A percentile compares a stretch with the other conserved stretches of the same genome.
Conservation (phyloP, 2,888 invertebrate species). For the Drosophila siamana region DNA sequence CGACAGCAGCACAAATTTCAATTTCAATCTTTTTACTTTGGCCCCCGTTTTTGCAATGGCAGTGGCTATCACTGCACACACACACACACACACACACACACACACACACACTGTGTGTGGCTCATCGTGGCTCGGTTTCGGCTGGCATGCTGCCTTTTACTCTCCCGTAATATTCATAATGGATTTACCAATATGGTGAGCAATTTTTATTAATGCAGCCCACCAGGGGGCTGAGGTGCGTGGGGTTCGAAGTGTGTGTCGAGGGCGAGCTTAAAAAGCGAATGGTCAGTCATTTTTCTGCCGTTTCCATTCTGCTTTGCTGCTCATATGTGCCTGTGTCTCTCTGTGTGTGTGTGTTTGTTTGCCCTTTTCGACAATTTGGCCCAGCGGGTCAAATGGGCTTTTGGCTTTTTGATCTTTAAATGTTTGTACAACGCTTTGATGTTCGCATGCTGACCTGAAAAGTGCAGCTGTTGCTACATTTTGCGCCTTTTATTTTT, state of each 20-base stretch:
- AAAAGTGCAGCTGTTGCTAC: slow-evolving; percentile 44
- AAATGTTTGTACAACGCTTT: slow-evolving; percentile 78
- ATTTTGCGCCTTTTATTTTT: slow-evolving; percentile 13
- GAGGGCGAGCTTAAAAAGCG: slow-evolving; percentile 44
- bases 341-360: slow-evolving; percentile 8
- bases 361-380: slow-evolving; percentile 47
- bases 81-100: background rate
- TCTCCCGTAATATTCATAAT: slow-evolving; percentile 83
- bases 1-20: slow-evolving; percentile 70
- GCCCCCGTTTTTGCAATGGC: background rate
- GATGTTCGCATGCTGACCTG: slow-evolving; percentile 67
- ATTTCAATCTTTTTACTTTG: slow-evolving; percentile 74
- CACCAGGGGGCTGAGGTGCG: slow-evolving; percentile 19
- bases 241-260: background rate
- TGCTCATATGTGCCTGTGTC: slow-evolving; percentile 29
- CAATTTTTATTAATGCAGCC: slow-evolving; percentile 83
- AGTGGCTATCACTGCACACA: background rate
- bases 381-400: slow-evolving; percentile 70
- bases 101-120: slow-evolving; percentile 11
- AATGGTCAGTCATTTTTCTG: slow-evolving; percentile 60
- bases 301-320: slow-evolving; percentile 1
- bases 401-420: slow-evolving; percentile 80
- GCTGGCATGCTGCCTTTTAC: slow-evolving; percentile 61
- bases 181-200: slow-evolving; percentile 84
- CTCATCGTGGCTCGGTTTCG: slow-evolving; percentile 48